Conservation (phyloP, 2,888 invertebrate species). For the Microplitis deprimator region DNA sequence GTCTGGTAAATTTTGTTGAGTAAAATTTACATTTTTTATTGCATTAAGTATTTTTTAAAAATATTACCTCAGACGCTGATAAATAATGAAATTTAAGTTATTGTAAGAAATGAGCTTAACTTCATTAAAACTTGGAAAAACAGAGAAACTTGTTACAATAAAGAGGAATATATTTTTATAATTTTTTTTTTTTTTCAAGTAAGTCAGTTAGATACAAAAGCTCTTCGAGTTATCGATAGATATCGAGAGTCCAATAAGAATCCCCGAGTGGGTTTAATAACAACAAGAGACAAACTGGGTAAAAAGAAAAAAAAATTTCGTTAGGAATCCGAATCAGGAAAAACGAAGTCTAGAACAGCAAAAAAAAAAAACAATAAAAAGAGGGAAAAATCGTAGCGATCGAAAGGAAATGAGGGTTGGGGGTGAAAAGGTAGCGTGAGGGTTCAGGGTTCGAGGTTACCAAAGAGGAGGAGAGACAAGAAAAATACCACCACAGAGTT, state of each 20-base stretch:
- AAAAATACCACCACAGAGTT: conserved; percentile 32
- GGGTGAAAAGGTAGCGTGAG: conserved; percentile 22
- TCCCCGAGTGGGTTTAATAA: conserved; percentile 43
- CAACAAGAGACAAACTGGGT: conserved; percentile 24
- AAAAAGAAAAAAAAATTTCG: conserved; percentile 2
- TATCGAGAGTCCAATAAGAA: conserved; percentile 23
- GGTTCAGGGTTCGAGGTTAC: conserved; percentile 24
- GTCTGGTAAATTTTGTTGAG: neutral
- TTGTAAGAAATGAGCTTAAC: neutral
- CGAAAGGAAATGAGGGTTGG: conserved; percentile 16
- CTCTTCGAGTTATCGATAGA: conserved; percentile 47
- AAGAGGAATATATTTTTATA: conserved; percentile 25
- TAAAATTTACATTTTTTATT: neutral
- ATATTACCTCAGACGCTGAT: neutral
- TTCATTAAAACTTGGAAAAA: neutral
- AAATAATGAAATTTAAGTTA: neutral
- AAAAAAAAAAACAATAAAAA: conserved; percentile 31
- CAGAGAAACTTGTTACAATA: conserved; percentile 1
- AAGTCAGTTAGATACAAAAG: conserved; percentile 39
- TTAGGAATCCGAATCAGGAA: conserved; percentile 11
- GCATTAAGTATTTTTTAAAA: neutral
- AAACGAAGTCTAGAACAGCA: conserved; percentile 30
- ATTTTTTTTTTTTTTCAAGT: conserved; percentile 15
- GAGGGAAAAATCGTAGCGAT: conserved; percentile 12
- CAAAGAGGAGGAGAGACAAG: conserved; percentile 39